These are phyloP conservation scores for Leptopilina syphax DNA, from an alignment of 2,888 invertebrate species.

Conservation along the genomic window DNA sequence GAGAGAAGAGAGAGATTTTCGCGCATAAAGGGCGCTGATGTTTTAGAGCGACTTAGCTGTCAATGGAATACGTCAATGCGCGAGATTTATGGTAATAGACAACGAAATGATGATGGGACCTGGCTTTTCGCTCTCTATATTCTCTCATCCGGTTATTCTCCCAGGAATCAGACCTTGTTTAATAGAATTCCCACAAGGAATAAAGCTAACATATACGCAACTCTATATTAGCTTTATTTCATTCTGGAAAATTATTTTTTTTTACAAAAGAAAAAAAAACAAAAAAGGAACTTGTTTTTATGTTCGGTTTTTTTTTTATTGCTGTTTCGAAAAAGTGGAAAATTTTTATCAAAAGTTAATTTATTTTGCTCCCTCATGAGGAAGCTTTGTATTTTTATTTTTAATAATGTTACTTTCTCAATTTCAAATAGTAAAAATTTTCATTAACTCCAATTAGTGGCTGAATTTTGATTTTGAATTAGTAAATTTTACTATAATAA, in stretches of 20 bases:
- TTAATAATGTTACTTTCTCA: no score
- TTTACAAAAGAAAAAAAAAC: no score
- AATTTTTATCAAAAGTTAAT: no score
- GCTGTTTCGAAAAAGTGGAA: no score
- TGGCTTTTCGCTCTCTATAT: slow-evolving; percentile 15
- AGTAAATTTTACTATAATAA: no score
- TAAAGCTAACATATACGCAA: not conserved
- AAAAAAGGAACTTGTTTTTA: not conserved
- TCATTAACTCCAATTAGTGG: no score
- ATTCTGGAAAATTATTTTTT: not conserved
- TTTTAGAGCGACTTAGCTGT: slow-evolving; percentile 47
- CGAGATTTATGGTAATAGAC: slow-evolving; percentile 57
- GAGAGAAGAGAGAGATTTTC: slow-evolving; percentile 45
- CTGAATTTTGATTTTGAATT: no score
- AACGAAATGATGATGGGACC: slow-evolving; percentile 55
- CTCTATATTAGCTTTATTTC: not conserved
- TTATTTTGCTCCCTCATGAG: no score
- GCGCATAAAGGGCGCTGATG: slow-evolving; percentile 51
- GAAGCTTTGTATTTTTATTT: no score
- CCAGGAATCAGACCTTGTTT: slow-evolving; percentile 20
- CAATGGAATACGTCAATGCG: slow-evolving; percentile 54
- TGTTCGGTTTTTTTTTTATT: no score
- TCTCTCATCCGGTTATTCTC: slow-evolving; percentile 36
- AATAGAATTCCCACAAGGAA: slow-evolving; percentile 17
- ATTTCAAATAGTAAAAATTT: no score